A percentile compares a stretch with the other conserved stretches of the same genome.
phyloP scores from a whole-genome alignment of 2,113 vertebrate genomes.

The Abramis brama region DNA sequence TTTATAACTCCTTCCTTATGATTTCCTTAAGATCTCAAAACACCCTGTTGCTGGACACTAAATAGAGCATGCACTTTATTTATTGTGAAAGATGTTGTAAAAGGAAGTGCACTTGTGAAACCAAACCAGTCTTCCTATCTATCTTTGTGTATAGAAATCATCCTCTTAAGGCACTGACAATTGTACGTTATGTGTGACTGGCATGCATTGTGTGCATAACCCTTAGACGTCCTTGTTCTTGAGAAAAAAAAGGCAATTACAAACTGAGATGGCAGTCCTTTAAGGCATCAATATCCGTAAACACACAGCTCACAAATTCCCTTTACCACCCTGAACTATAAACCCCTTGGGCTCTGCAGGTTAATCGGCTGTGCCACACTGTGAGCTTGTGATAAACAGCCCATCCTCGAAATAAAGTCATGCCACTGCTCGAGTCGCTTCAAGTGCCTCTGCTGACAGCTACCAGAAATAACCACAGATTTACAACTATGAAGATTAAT shows the following conservation, averaged over 20 bases:
- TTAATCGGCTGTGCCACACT: slow-evolving; percentile 22
- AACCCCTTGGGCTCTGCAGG: background rate
- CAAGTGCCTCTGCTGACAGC: slow-evolving; percentile 40
- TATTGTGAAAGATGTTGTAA: no score
- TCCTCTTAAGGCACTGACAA: background rate
- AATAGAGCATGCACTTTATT: no score
- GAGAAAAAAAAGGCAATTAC: background rate
- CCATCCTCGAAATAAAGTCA: background rate
- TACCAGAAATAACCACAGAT: slow-evolving; percentile 39
- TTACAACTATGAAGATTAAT: slow-evolving; percentile 36
- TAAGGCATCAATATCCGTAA: background rate
- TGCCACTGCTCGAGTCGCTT: background rate
- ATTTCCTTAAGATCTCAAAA: no score
- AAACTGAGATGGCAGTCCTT: background rate
- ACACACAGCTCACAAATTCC: background rate
- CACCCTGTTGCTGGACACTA: no score
- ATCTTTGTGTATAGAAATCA: background rate
- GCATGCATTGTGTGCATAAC: background rate
- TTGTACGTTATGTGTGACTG: background rate
- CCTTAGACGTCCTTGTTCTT: background rate
- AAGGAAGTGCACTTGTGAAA: slow-evolving; percentile 3
- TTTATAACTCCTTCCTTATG: no score
- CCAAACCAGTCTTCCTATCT: background rate
- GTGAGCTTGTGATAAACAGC: slow-evolving; percentile 33
- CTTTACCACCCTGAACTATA: slow-evolving; percentile 20